Conservation (phyloP, 2,113 vertebrate species). For the Pteronura brasiliensis region DNA sequence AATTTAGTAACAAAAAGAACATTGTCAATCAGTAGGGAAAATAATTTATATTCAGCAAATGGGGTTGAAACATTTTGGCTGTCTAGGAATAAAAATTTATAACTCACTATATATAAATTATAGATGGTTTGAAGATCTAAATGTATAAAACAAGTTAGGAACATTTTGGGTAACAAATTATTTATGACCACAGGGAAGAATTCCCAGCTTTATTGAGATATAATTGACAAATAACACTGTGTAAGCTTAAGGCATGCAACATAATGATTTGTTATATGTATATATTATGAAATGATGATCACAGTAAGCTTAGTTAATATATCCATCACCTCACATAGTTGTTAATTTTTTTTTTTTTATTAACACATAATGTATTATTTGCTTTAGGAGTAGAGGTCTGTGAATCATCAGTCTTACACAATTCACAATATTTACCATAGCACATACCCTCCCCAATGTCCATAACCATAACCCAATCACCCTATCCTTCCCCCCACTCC, state of each 20-base stretch:
- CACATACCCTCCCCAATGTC: too few relatives aligned
- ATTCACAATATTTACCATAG: too few relatives aligned
- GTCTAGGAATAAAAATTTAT: background rate
- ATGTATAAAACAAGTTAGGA: background rate
- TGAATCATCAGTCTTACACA: too few relatives aligned
- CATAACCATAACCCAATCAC: too few relatives aligned
- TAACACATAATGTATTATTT: too few relatives aligned
- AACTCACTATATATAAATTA: background rate
- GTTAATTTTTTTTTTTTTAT: too few relatives aligned
- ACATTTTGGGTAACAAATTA: background rate
- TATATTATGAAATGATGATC: background rate
- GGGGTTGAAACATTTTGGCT: background rate
- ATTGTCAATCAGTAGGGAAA: background rate
- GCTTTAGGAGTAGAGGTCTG: too few relatives aligned
- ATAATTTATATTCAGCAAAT: background rate
- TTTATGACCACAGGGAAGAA: background rate
- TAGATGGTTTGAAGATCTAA: background rate
- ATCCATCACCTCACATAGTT: background rate
- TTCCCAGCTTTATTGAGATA: background rate
- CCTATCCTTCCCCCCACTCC: too few relatives aligned
- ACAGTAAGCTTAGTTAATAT: background rate
- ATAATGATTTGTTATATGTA: background rate
- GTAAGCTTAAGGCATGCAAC: background rate
- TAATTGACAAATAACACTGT: background rate
- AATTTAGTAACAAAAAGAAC: slow-evolving; percentile 20